Conservation (phyloP, 2,797 vertebrate genomes). For the Squalus acanthias region DNA sequence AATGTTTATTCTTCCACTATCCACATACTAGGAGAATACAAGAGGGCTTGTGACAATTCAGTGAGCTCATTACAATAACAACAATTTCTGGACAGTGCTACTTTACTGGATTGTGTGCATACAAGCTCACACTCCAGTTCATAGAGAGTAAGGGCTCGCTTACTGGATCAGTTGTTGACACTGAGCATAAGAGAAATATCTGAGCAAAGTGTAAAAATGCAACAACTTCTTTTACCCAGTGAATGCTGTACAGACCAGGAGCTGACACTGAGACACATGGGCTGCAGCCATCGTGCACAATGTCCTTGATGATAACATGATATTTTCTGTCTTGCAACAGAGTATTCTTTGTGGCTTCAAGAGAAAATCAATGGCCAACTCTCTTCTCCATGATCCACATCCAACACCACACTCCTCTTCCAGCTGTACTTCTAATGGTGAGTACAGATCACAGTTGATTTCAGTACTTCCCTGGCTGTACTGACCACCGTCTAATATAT, state of each 20-base stretch:
- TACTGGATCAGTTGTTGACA: background rate
- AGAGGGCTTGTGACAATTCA: background rate
- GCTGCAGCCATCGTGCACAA: background rate
- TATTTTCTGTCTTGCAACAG: slow-evolving; percentile 45
- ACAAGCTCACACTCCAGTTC: background rate
- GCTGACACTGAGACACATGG: slow-evolving; percentile 26
- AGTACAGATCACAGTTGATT: slow-evolving; percentile 38
- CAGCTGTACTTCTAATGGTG: slow-evolving; percentile 59
- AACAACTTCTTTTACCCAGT: background rate
- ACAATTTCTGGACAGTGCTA: background rate
- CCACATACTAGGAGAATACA: background rate
- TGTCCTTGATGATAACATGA: background rate
- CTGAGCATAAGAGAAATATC: background rate
- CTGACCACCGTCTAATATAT: background rate
- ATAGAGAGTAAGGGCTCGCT: background rate
- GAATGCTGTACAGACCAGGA: background rate
- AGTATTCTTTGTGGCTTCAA: slow-evolving; percentile 60
- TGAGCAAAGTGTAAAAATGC: background rate
- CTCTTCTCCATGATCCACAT: slow-evolving; percentile 64
- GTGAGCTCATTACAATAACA: background rate
- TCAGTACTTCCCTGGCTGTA: background rate
- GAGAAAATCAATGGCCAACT: slow-evolving; percentile 60
- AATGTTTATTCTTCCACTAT: background rate
- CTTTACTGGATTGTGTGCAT: background rate
- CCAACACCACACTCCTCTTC: slow-evolving; percentile 56